Base-by-base conservation (phyloP, 2,797 vertebrate genomes). In the Ptychobarbus kaznakovi region DNA sequence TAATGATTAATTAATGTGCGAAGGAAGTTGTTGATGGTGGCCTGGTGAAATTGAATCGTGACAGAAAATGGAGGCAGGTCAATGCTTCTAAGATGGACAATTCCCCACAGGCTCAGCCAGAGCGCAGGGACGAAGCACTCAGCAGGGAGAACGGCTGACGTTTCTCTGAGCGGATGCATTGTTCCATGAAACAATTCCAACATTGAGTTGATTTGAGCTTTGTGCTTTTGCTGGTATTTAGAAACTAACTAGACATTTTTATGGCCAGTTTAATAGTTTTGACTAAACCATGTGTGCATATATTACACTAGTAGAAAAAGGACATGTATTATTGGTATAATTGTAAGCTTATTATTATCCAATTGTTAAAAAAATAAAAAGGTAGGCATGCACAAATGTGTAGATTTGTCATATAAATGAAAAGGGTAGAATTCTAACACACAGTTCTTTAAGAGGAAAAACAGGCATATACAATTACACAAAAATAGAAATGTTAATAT, bases 1-100 rank as follows among this genome's bases (percentile, higher is more conserved):
- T 82, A 84, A 81, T 86, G 58, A 81, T 87, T 84, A 82, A 89
- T 86, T 84, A 74, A 73, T 72, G 85, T 69, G 74, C 38, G 11
- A 73, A 85, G 42, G 42, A 82, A 86, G 83, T 86, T 84, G 86
- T 70, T 79, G 76, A 78, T 76, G 73, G 65, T 76, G 70, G 82
- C 72, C 82, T 28, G n/a, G 51, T 82, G 68, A 65, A 82, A 82
- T 66, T 82, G 38, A 79, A 82, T 53, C 38, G 46, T 79, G 80
- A 85, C 22, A n/a, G 44, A 8, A 72, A 87, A 73, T 53, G 15
- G 51, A 81, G 15, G 46, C 81, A 70, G 63, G 28, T 56, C 75
- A 53, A 35, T 5, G 65, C 40, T 66, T 82, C n/a, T 56, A 68
- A 79, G 44, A 66, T 82, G 51, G 78, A 77, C 51, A 70, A 20